These are phyloP conservation scores for Ictalurus furcatus DNA, from an alignment of 2,113 vertebrate species.

Conservation along the genomic window DNA sequence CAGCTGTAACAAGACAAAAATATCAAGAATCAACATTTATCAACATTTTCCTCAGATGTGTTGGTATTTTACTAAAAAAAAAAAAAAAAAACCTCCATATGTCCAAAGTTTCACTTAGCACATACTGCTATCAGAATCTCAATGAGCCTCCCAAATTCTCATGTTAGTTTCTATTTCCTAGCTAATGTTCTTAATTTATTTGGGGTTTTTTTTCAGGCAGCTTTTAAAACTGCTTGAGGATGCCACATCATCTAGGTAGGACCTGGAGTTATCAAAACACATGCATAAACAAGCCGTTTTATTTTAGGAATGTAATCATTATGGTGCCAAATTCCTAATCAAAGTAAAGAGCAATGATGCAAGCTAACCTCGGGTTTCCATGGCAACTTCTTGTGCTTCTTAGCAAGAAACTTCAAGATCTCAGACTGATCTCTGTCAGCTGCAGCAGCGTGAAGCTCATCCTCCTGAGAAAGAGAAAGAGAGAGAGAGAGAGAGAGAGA, in stretches of 20 bases:
- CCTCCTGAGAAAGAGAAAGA: conserved; percentile 63
- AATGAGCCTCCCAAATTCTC: neutral
- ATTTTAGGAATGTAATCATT: conserved; percentile 25
- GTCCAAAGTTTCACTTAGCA: neutral
- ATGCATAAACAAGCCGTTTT: conserved; percentile 24
- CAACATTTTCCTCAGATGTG: neutral
- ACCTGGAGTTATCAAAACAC: neutral
- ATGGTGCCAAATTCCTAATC: conserved; percentile 36
- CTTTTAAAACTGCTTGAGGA: neutral
- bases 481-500: conserved; percentile 12
- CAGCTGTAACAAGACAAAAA: neutral
- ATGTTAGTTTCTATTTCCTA: neutral
- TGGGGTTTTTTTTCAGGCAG: neutral
- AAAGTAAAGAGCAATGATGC: conserved; percentile 17
- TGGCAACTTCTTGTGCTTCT: conserved; percentile 71
- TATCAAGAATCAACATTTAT: neutral
- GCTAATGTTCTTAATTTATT: neutral
- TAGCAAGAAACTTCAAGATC: conserved; percentile 70
- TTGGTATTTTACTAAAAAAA: neutral
- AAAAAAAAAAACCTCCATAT: neutral
- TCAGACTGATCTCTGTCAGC: conserved; percentile 61
- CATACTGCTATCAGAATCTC: neutral
- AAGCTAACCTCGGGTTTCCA: conserved; percentile 77
- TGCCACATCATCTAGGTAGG: neutral
- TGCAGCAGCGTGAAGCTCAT: conserved; percentile 63